Base-by-base conservation (phyloP, 2,113 vertebrate genomes). In the Shinisaurus crocodilurus region DNA sequence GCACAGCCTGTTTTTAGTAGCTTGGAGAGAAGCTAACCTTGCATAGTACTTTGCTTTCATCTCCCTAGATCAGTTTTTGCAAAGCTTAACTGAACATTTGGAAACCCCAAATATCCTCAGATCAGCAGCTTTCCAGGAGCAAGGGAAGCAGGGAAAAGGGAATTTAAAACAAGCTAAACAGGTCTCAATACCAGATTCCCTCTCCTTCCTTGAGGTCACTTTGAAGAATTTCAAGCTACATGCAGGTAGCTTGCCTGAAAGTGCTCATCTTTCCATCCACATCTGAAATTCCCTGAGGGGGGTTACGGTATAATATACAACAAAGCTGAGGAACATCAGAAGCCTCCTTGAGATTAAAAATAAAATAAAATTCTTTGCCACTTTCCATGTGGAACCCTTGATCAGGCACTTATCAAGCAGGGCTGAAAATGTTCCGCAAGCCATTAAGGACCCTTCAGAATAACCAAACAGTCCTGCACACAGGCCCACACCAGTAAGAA, bases 401-500 rank as follows among this genome's bases (percentile, higher is more conserved):
- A 57, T 69, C 74, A 76, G 45, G 34, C 72, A 50, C 80, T 91
- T 43, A 48, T 88, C 27, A 57, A 0, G 0, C 40, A 23, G 8
- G 40, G 69, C 32, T 87, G 69, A 93, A 86, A 86, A 81, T 90
- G 88, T 32, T 74, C 69, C 60, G 32, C 48, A 23, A 69, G 67
- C 37, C 84, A 82, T 77, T 90, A 88, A 89, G 89, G 88, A 92
- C 50, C 87, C 54, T 89, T 85, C 74, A 86, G 93, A 79, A 76
- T 77, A 65, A 67, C 18, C 69, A 70, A 12, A 70, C 15, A 70
- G 69, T 2, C 7, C 32, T 70, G 69, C 32, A 34, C 29, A 34
- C 32, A 34, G 69, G 69, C 1, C 9, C 69, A 70, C 69, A 70
- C 15, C 57, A 60, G 57, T 18, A 60, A 60, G 57, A 60, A 13